phyloP scores from a whole-genome alignment of 2,888 invertebrate genomes.

The Ceramica pisi region DNA sequence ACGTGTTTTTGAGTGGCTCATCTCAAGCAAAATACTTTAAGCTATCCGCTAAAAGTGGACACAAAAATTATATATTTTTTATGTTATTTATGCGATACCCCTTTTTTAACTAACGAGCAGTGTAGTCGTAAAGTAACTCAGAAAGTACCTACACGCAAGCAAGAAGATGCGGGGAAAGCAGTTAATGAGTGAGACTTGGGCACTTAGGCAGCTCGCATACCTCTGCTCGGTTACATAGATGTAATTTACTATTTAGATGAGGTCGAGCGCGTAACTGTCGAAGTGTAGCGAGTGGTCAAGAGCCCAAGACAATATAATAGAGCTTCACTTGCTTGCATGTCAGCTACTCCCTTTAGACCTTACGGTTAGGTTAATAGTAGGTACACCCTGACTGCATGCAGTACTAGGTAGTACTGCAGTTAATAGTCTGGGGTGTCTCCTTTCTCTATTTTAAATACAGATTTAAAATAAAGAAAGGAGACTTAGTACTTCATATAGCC shows the following conservation, averaged over 20 bases:
- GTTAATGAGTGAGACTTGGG: conserved; percentile 74
- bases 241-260: conserved; percentile 57
- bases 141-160: conserved; percentile 60
- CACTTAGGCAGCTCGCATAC: conserved; percentile 60
- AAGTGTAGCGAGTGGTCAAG: conserved; percentile 33
- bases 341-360: too few species aligned
- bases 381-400: too few species aligned
- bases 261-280: conserved; percentile 42
- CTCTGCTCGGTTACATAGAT: conserved; percentile 26
- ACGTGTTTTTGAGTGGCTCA: too few species aligned
- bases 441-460: too few species aligned
- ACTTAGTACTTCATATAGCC: too few species aligned
- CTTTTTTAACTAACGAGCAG: background rate
- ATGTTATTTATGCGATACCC: background rate
- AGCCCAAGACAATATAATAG: background rate
- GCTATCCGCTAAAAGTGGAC: too few species aligned
- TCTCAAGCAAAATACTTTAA: too few species aligned
- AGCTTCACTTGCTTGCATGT: background rate
- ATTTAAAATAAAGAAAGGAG: too few species aligned
- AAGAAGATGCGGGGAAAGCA: conserved; percentile 75
- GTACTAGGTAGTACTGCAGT: too few species aligned
- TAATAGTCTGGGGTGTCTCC: too few species aligned
- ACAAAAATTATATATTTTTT: too few species aligned
- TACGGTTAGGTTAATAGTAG: too few species aligned
- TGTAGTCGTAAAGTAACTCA: conserved; percentile 23